phyloP scores from a whole-genome alignment of 2,797 vertebrate genomes.

The Luscinia megarhynchos region DNA sequence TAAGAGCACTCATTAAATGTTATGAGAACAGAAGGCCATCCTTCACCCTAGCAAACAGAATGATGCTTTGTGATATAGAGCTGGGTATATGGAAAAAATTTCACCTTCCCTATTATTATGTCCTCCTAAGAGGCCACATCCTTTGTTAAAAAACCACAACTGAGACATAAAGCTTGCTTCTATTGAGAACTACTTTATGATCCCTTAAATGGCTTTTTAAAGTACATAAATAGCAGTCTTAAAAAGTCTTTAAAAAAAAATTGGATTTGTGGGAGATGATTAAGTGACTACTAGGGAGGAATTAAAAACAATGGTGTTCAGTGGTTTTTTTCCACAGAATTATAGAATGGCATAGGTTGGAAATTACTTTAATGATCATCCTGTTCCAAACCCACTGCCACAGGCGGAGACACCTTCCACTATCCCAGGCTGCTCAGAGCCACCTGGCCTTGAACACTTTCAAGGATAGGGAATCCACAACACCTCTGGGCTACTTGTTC shows the following conservation, averaged over 20 bases:
- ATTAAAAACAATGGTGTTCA: not conserved
- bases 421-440: not conserved
- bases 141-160: not conserved
- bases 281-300: not conserved
- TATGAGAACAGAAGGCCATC: not conserved
- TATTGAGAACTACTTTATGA: not conserved
- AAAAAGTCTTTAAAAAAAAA: not conserved
- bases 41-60: not conserved
- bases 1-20: not conserved
- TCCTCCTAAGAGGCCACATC: not conserved
- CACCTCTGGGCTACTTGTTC: not conserved
- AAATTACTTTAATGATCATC: not conserved
- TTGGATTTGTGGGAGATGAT: not conserved
- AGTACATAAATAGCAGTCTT: not conserved
- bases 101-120: not conserved
- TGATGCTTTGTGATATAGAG: not conserved
- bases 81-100: not conserved
- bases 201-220: not conserved
- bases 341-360: not conserved
- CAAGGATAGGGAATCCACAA: not conserved
- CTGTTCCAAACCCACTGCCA: not conserved
- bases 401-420: not conserved
- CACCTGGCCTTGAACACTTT: not conserved
- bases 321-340: not conserved
- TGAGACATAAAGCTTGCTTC: not conserved